These are phyloP conservation scores for Chironomus tentans DNA, from an alignment of 2,888 invertebrate genomes.

Conservation along the genomic window DNA sequence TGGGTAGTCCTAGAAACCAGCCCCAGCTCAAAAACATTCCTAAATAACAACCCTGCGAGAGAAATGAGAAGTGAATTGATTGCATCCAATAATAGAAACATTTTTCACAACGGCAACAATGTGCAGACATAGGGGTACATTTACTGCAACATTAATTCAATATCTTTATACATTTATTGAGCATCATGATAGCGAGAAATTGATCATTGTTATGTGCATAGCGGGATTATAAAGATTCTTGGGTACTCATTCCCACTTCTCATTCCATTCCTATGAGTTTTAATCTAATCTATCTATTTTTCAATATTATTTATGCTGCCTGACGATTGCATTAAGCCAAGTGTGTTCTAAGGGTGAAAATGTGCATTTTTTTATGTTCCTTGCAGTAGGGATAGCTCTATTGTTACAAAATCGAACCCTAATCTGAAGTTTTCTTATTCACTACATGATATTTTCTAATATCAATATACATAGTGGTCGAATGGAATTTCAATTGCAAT, in stretches of 20 bases:
- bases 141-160: not conserved
- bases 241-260: not conserved
- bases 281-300: conserved; percentile 12
- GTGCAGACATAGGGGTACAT: not conserved
- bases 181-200: not conserved
- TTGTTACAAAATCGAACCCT: conserved; percentile 2
- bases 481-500: not conserved
- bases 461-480: not conserved
- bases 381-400: not conserved
- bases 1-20: too few relatives aligned
- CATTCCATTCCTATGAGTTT: not conserved
- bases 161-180: not conserved
- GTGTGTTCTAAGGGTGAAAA: conserved; percentile 7
- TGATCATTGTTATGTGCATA: conserved; percentile 3
- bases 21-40: too few relatives aligned
- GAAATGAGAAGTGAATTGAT: not conserved
- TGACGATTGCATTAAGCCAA: conserved; percentile 24
- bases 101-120: not conserved
- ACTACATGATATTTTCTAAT: not conserved
- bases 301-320: conserved; percentile 7
- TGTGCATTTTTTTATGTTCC: not conserved
- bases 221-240: conserved; percentile 1
- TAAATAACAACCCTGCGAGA: too few relatives aligned
- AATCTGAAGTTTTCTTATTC: conserved; percentile 4
- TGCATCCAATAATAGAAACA: not conserved